A percentile compares a stretch with the other conserved stretches of the same genome.
These are phyloP conservation scores for Phenganax subtilis DNA, from an alignment of 92 coral and sea anemone species.

Conservation along the genomic window DNA sequence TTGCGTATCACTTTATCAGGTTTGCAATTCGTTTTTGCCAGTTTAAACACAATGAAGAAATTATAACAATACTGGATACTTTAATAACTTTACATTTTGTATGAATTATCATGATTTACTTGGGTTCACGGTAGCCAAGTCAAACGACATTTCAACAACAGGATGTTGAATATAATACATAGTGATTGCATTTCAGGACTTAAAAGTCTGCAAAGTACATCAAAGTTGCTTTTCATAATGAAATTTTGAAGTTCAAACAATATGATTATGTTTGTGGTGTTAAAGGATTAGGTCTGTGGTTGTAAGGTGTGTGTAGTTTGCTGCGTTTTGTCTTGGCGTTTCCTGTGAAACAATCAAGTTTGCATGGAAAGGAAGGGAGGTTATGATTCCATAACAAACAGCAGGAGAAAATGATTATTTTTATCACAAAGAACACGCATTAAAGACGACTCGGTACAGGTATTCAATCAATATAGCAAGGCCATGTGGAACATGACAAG, in stretches of 20 bases:
- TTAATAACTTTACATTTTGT: background rate
- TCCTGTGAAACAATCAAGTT: slow-evolving; percentile 30
- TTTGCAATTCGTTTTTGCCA: background rate
- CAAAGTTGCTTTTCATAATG: background rate
- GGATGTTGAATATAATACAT: slow-evolving; percentile 2
- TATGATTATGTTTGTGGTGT: slow-evolving; percentile 18
- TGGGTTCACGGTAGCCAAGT: background rate
- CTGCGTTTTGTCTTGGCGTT: slow-evolving; percentile 29
- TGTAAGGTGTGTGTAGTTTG: slow-evolving; percentile 31
- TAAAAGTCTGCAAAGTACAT: background rate
- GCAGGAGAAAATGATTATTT: slow-evolving; percentile 36
- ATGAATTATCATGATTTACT: slow-evolving; percentile 2
- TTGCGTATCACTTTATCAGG: background rate
- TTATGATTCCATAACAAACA: slow-evolving; percentile 11
- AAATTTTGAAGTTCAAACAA: slow-evolving; percentile 10
- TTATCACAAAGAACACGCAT: slow-evolving; percentile 23
- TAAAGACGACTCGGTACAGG: background rate
- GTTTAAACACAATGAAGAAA: slow-evolving; percentile 24
- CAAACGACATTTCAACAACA: slow-evolving; percentile 17
- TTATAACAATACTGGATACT: slow-evolving; percentile 8
- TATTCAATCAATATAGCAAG: slow-evolving; percentile 17
- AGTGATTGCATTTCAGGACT: background rate
- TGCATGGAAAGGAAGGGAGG: slow-evolving; percentile 31
- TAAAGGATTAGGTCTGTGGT: slow-evolving; percentile 16
- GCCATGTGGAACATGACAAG: slow-evolving; percentile 20